Evolutionary conservation across 2,113 vertebrate genomes (phyloP), one percentile per base, ranked within the genome.

Genomic region (Ancistrus triradiatus): DNA sequence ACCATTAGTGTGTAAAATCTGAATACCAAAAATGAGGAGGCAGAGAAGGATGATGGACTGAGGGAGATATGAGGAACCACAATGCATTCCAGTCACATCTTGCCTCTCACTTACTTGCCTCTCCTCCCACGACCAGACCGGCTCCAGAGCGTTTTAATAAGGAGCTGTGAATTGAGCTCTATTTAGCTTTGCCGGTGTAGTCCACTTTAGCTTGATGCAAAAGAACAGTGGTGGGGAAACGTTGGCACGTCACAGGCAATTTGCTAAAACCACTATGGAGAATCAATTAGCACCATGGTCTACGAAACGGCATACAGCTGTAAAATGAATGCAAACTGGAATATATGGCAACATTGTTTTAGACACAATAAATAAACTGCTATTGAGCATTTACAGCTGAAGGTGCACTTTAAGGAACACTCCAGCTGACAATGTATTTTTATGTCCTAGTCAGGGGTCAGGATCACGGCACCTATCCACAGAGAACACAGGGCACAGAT

Each of bases 91-190:
- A 48, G 58, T 51, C 40, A 50, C 70, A 67, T 47, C 21, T 42
- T 14, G 18, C 52, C 27, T 31, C 57, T 55, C 58, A 38, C 47
- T 52, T 64, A 48, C 42, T 58, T 58, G 50, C 43, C 53, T 66
- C 58, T 52, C 57, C 57, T 66, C 61, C 70, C 43, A 65, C 27
- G 42, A 57, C 33, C 57, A 66, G 67, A 47, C 70, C 52, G 72
- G 53, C 69, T 68, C 43, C 46, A 48, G 59, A 66, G 58, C 61
- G 70, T 44, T 73, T 57, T 73, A 70, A 69, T 68, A 61, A 75
- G 42, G 46, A 73, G 57, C 47, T 68, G 64, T 44, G 63, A 73
- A 75, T 70, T 66, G 63, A 53, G 59, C 59, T 43, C 68, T 56
- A 8, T 33, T 33, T 35, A 65, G 55, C 22, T 66, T 48, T 59